Evolutionary conservation across 2,888 invertebrate genomes (phyloP), one percentile per base, ranked within the genome.

Genomic region (Brachyopa scutellaris): DNA sequence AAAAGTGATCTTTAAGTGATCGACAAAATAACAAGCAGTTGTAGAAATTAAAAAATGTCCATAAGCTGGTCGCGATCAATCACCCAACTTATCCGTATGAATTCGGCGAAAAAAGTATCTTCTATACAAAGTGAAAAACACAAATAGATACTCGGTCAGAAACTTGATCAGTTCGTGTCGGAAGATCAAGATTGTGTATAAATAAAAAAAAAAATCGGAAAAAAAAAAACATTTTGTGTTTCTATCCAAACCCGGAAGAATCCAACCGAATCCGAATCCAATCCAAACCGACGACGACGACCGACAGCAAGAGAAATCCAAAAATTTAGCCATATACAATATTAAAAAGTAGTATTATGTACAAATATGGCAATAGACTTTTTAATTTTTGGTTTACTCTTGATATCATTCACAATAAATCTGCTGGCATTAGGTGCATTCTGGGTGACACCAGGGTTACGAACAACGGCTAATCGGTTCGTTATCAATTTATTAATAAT

Each of bases 401-500:
- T 90, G 85, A 86, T 90, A 86, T 91, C 90, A 85, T 89, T 90
- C 84, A 85, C 88, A 85, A 89, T 90, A 77, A 91, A 91, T 86
- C 85, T 90, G 77, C 86, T 91, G 86, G 90, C 90, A 77, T 86
- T 91, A 85, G 89, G 90, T 85, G 90, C 91, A 74, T 91, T 91
- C 84, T 91, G 90, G 91, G 88, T 90, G 85, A 91, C 91, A 83
- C 91, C 90, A 61, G 89, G 89, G 79, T 85, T 91, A 82, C 89
- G 91, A 85, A 91, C 90, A 82, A 90, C 90, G 74, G 90, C 90
- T 59, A 91, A 91, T 86, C 90, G 90, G 9, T 91, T 91, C 79
- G 90, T 91, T 80, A 91, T 91, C 76, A 91, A 91, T 86, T 85
- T 91, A 74, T 85, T 91, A 55, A 87, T 90, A 84, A 90, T 90